Percentiles rank a stretch among this genome's conserved stretches.
These are phyloP conservation scores for Schizopygopsis malacanthus DNA, from an alignment of 2,797 vertebrate genomes.

Conservation along the genomic window DNA sequence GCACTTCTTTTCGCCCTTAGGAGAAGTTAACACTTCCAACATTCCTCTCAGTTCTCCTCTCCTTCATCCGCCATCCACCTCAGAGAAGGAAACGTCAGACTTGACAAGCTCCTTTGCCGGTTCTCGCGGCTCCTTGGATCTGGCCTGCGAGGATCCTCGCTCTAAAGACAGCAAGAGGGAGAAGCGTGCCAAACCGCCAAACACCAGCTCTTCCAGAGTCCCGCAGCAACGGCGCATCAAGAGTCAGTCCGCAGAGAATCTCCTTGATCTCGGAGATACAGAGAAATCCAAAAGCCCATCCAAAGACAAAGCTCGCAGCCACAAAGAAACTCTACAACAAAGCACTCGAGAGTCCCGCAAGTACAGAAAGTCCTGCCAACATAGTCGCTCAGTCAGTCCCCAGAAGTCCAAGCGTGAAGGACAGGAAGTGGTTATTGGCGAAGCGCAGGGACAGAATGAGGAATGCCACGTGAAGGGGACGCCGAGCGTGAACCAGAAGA, in stretches of 20 bases:
- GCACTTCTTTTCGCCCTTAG: slow-evolving; percentile 76
- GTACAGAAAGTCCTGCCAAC: slow-evolving; percentile 74
- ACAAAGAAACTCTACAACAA: slow-evolving; percentile 64
- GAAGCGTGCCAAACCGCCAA: slow-evolving; percentile 67
- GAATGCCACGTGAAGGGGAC: slow-evolving; percentile 63
- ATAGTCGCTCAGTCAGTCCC: slow-evolving; percentile 69
- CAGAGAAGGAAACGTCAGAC: slow-evolving; percentile 75
- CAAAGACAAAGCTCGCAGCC: slow-evolving; percentile 57
- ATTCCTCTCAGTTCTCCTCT: slow-evolving; percentile 79
- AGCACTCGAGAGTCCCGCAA: slow-evolving; percentile 68
- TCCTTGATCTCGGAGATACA: slow-evolving; percentile 76
- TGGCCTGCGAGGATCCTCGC: slow-evolving; percentile 71
- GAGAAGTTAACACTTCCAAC: slow-evolving; percentile 77
- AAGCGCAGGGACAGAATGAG: slow-evolving; percentile 63
- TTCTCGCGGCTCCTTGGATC: slow-evolving; percentile 66
- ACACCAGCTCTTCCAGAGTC: slow-evolving; percentile 59
- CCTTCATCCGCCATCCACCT: slow-evolving; percentile 77
- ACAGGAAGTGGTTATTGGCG: slow-evolving; percentile 62
- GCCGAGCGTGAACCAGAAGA: slow-evolving; percentile 49
- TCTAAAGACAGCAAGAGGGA: slow-evolving; percentile 69
- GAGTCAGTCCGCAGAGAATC: slow-evolving; percentile 62
- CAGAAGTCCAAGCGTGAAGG: slow-evolving; percentile 59
- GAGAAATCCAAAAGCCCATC: slow-evolving; percentile 56
- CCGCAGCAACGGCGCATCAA: slow-evolving; percentile 57
- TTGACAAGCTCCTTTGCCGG: slow-evolving; percentile 61